Base-by-base conservation (phyloP, 2,797 vertebrate genomes). In the Sebastes diploproa region DNA sequence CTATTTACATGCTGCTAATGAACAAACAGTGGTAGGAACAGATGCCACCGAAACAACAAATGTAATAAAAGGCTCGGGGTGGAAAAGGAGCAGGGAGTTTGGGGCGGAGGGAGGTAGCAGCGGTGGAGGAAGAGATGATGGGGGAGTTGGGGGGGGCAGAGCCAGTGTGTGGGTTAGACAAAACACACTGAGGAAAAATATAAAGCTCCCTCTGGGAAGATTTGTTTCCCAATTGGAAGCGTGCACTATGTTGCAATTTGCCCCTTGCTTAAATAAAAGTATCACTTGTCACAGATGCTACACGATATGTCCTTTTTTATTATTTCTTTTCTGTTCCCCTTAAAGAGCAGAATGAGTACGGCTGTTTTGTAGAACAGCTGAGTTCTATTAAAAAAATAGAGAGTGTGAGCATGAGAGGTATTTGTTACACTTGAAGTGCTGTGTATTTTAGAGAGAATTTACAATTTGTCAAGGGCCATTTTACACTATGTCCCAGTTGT, bases 1-100 rank as follows among this genome's bases (percentile, higher is more conserved):
- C 78, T 90, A 83, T 94, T 90, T 93, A 89, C 82, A 87, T 82
- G 77, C 75, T 74, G 78, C 82, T 92, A 88, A 91, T 92, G 90
- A 95, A 86, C 72, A 88, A 86, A 87, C 82, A 86, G 72, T 70
- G 64, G 78, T 79, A 75, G 56, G 80, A 93, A 90, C 88, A 93
- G 86, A 93, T 91, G 88, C 77, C 86, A 93, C 61, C 27, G 27
- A 84, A 89, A 89, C 56, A 81, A 75, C 78, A 84, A 86, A 86
- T 83, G 82, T 67, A 68, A 89, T 79, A 80, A 90, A 82, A 86
- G 78, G 66, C 62, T 82, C 30, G 2, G 38, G 59, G 66, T 73
- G 58, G 73, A 83, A 72, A 83, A 79, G 42, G 54, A 80, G 60
- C 58, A 52, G 62, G 4, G 10, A 14, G n/a, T 78, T 80, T 73